Evolutionary conservation across 2,888 invertebrate species (phyloP).

Genomic region (Monoplex corrugatus): DNA sequence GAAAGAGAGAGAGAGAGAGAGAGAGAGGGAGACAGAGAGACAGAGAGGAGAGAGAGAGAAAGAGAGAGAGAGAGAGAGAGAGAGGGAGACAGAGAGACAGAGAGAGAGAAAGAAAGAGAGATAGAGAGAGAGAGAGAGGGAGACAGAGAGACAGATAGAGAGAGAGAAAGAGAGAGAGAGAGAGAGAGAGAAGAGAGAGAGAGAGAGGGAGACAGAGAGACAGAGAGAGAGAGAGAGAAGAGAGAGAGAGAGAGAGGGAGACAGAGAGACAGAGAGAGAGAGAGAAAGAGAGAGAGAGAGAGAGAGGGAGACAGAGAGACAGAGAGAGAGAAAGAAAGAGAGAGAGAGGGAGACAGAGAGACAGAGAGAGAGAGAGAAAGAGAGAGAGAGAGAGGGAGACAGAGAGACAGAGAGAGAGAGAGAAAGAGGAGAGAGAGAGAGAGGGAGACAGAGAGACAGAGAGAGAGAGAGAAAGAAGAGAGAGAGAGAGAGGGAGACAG

Average conservation of each 20-base stretch:
- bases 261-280: neutral
- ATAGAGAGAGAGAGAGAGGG: neutral
- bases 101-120: no score
- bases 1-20: no score
- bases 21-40: no score
- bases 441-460: neutral
- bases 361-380: neutral
- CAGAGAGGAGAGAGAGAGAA: no score
- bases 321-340: neutral
- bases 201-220: neutral
- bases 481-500: neutral
- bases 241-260: neutral
- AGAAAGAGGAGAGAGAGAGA: neutral
- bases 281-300: neutral
- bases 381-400: neutral
- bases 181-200: neutral
- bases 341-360: no score
- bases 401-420: neutral
- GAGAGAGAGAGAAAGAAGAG: neutral
- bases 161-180: neutral
- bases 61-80: no score
- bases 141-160: neutral
- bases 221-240: neutral
- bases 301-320: constrained; percentile 23
- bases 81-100: no score